A percentile compares a stretch with the other conserved stretches of the same genome.
phyloP scores from a whole-genome alignment of 2,888 invertebrate genomes.

The Dryococelus australis region DNA sequence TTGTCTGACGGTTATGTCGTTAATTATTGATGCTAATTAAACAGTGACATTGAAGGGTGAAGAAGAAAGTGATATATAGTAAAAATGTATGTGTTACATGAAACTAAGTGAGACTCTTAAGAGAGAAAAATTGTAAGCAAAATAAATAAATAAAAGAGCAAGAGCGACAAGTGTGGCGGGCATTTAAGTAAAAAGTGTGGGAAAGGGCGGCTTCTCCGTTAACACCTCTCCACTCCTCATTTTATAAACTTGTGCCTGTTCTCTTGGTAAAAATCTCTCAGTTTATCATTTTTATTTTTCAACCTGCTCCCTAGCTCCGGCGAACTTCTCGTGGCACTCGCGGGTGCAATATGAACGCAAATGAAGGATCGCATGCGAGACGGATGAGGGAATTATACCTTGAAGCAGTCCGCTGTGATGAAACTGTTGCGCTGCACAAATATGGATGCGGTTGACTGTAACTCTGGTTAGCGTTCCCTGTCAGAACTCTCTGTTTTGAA shows the following conservation, averaged over 20 bases:
- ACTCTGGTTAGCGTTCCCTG: neutral
- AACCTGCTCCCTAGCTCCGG: neutral
- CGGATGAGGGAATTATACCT: neutral
- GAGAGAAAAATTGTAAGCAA: no score
- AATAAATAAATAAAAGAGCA: no score
- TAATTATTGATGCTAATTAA: no score
- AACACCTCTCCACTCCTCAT: neutral
- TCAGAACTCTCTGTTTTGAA: neutral
- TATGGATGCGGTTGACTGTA: neutral
- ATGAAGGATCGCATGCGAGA: neutral
- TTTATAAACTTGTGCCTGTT: neutral
- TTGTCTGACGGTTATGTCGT: no score
- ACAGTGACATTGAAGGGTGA: no score
- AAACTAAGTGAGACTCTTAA: no score
- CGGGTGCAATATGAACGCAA: neutral
- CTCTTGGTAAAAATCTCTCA: neutral
- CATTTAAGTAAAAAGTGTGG: neutral
- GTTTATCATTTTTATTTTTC: neutral
- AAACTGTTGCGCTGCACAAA: neutral
- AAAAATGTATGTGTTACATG: no score
- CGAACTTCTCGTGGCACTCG: neutral
- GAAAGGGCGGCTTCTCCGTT: neutral
- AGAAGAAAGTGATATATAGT: no score
- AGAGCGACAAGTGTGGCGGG: neutral
- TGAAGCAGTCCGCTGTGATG: neutral